phyloP scores from a whole-genome alignment of 2,888 invertebrate species.

The Anorthoa munda region DNA sequence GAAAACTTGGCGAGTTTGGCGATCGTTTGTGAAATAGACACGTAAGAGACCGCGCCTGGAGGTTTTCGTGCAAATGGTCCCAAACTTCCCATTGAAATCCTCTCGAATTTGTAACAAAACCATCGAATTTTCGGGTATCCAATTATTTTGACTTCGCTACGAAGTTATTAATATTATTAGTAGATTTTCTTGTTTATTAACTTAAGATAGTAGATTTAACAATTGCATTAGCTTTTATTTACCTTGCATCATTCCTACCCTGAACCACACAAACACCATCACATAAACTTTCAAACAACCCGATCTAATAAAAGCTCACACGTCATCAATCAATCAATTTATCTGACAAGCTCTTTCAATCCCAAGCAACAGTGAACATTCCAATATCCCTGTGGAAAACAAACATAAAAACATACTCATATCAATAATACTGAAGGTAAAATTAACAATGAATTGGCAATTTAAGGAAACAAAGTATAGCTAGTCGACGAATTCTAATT shows the following conservation, averaged over 20 bases:
- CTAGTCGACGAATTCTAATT: background rate
- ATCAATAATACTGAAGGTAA: background rate
- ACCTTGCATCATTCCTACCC: background rate
- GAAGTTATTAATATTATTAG: background rate
- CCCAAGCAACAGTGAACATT: background rate
- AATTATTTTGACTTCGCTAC: conserved; percentile 8
- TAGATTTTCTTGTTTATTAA: conserved; percentile 3
- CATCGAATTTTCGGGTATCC: conserved; percentile 12
- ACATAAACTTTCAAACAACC: conserved; percentile 9
- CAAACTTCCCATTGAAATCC: conserved; percentile 13
- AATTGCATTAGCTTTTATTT: conserved; percentile 8
- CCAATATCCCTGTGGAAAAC: conserved; percentile 33
- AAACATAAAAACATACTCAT: conserved; percentile 16
- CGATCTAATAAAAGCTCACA: conserved; percentile 19
- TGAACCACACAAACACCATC: conserved; percentile 9
- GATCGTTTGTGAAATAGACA: conserved; percentile 43
- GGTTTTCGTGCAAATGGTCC: conserved; percentile 25
- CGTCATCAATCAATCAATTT: conserved; percentile 43
- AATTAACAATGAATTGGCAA: background rate
- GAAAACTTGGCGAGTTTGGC: conserved; percentile 44
- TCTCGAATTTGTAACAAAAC: conserved; percentile 20
- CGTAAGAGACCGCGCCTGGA: conserved; percentile 23
- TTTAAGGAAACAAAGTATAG: background rate
- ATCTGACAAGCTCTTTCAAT: conserved; percentile 35
- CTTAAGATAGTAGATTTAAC: background rate